Percentiles rank a stretch among this genome's conserved stretches.
Conservation (phyloP, 2,888 invertebrate species). For the Tridacna crocea region DNA sequence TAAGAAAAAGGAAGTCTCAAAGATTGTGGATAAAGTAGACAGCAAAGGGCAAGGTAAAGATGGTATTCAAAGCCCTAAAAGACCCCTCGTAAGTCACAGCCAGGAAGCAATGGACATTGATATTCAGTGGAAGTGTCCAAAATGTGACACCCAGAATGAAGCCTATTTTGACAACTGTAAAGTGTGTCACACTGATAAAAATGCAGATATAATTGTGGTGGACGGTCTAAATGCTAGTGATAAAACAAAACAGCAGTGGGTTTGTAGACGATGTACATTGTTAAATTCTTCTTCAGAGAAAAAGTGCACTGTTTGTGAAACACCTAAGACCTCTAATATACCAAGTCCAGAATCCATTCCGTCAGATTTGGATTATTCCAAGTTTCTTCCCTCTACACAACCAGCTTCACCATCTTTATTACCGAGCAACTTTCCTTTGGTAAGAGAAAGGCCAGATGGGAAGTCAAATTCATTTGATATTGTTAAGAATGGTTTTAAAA, state of each 20-base stretch:
- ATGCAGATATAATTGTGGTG: constrained; percentile 23
- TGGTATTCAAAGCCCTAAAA: neutral
- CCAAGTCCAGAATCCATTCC: constrained; percentile 66
- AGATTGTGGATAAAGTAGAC: neutral
- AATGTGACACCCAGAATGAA: constrained; percentile 88
- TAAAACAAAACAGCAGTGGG: constrained; percentile 75
- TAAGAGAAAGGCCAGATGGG: constrained; percentile 24
- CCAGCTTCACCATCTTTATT: constrained; percentile 41
- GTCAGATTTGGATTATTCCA: constrained; percentile 57
- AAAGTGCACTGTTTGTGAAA: constrained; percentile 91
- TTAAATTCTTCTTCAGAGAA: constrained; percentile 89
- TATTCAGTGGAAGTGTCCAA: constrained; percentile 92
- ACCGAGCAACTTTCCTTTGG: neutral
- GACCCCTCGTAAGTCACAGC: constrained; percentile 16
- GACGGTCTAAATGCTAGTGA: neutral
- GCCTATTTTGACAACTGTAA: constrained; percentile 53
- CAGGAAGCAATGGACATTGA: constrained; percentile 23
- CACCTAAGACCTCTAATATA: constrained; percentile 85
- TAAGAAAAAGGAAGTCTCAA: constrained; percentile 3
- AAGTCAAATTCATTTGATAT: constrained; percentile 18
- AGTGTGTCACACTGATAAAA: constrained; percentile 48
- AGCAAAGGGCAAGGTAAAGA: neutral
- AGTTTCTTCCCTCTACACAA: constrained; percentile 57
- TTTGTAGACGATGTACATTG: constrained; percentile 89
- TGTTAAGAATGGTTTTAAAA: constrained; percentile 76